Base-by-base conservation (phyloP, 2,113 vertebrate species). In the Coturnix japonica region DNA sequence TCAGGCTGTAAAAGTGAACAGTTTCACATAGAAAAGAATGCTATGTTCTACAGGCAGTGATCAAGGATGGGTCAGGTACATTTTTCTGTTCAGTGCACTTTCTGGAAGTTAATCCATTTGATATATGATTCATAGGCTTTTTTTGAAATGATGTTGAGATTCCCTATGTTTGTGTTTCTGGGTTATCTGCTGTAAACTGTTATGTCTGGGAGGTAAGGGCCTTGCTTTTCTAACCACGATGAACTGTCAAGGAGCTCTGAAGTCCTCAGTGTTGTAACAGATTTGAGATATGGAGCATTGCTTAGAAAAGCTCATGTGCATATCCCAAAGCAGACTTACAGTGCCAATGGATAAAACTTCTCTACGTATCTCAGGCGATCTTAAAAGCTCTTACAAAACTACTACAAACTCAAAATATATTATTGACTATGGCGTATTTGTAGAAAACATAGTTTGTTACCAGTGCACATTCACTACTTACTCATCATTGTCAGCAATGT, bases 401-500 rank as follows among this genome's bases (percentile, higher is more conserved):
- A 1, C 43, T 61, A 64, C 18, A 70, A 51, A 59, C 16, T 43
- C 12, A 60, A 54, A 89, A 47, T 25, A 71, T 31, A 49, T 2
- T 41, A 47, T 23, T 19, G 59, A 76, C 41, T 43, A 14, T 0
- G 20, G 31, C 8, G 57, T 9, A 49, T 46, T 43, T 60, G 39
- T 16, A 92, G 43, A 22, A 71, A 85, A 37, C 9, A 37, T 8
- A 25, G 0, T 60, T 59, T 61, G 31, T 41, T 28, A 65, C 13
- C 28, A 46, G 21, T 5, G 22, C 28, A 64, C 2, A 0, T 59
- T 67, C 39, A 54, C 67, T 41, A 99, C 99, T 99, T 96, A 99
- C 99, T 98, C 80, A 0, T 98, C 92, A 31, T 95, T 97, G 13
- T 98, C 30, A 56, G 99, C 99, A 71, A 99, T 98, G 96, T 99